Evolutionary conservation across 2,113 vertebrate species (phyloP).

Genomic region (Callipepla squamata): DNA sequence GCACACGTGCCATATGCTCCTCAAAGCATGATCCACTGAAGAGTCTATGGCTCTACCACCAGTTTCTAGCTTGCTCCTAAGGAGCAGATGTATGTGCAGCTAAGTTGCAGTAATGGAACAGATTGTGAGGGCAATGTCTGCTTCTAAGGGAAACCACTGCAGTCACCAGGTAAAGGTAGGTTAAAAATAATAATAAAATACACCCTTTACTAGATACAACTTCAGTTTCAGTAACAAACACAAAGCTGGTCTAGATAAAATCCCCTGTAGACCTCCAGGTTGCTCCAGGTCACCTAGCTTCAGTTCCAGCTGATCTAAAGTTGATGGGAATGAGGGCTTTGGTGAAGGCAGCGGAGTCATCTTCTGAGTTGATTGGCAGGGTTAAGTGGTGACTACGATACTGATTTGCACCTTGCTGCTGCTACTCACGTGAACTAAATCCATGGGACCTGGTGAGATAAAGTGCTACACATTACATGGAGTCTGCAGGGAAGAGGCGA

Average conservation of each 20-base stretch:
- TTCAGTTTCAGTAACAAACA: rapidly evolving
- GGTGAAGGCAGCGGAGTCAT: background rate
- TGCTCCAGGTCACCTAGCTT: background rate
- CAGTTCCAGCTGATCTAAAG: background rate
- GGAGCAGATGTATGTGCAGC: background rate
- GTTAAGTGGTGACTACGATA: rapidly evolving
- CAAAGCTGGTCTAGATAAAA: background rate
- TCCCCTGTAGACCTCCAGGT: background rate
- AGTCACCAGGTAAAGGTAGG: background rate
- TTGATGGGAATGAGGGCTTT: background rate
- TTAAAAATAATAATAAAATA: background rate
- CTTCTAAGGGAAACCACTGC: background rate
- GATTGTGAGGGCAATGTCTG: rapidly evolving
- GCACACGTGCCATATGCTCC: rapidly evolving
- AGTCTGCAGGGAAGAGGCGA: background rate
- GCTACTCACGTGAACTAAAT: background rate
- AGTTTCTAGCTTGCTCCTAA: background rate
- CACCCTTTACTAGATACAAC: background rate
- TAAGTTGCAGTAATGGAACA: background rate
- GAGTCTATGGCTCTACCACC: background rate
- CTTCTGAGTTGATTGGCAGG: background rate
- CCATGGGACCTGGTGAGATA: rapidly evolving
- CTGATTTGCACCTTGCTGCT: background rate
- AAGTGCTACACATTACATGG: background rate
- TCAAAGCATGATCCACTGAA: rapidly evolving